A percentile compares a stretch with the other conserved stretches of the same genome.
These are phyloP conservation scores for Baccha elongata DNA, from an alignment of 2,888 invertebrate genomes.

Conservation along the genomic window DNA sequence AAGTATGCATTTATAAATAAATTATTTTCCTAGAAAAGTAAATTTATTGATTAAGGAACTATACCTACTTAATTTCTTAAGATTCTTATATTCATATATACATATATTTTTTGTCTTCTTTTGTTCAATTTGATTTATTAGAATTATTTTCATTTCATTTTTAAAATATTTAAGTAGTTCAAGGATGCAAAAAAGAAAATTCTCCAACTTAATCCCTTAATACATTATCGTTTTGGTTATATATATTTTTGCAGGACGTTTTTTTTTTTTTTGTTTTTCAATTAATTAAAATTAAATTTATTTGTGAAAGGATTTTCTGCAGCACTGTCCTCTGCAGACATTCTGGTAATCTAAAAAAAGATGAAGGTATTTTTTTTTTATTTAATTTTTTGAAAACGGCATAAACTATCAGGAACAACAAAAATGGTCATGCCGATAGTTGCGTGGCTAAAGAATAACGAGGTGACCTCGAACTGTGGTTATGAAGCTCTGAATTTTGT, in stretches of 20 bases:
- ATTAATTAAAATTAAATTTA: constrained; percentile 3
- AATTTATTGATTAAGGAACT: constrained; percentile 39
- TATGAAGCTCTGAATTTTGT: no score
- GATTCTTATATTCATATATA: no score
- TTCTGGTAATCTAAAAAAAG: no score
- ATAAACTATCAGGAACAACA: no score
- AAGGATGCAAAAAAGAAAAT: neutral
- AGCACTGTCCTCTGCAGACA: neutral
- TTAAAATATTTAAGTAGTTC: constrained; percentile 30
- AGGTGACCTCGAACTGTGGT: no score
- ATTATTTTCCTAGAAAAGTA: constrained; percentile 25
- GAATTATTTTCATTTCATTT: constrained; percentile 30
- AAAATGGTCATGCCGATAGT: no score
- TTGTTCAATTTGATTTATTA: constrained; percentile 50
- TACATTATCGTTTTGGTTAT: no score
- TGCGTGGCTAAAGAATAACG: no score
- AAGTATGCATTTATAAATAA: constrained; percentile 63
- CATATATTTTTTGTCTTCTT: constrained; percentile 34
- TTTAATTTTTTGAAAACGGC: no score
- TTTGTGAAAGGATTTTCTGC: neutral
- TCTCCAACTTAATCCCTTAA: constrained; percentile 19
- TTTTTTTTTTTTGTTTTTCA: neutral
- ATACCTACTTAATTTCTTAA: constrained; percentile 7
- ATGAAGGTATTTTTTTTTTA: no score
- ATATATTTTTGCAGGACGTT: constrained; percentile 1